phyloP scores from a whole-genome alignment of 2,888 invertebrate genomes.

The Lysandra bellargus region DNA sequence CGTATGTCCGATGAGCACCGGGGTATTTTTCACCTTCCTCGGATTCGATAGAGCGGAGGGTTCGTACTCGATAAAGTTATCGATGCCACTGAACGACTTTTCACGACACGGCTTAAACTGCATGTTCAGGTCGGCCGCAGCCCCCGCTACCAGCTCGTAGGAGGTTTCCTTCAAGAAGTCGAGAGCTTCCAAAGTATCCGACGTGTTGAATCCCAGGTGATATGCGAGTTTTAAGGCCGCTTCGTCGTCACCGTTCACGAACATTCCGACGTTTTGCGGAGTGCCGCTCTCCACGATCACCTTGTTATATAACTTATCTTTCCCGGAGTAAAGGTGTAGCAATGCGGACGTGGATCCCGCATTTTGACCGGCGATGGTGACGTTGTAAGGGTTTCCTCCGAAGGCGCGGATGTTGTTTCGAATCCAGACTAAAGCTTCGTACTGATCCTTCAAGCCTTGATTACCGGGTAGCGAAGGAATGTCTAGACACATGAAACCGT shows the following conservation, averaged over 20 bases:
- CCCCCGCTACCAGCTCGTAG: slow-evolving; percentile 58
- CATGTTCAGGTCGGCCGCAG: slow-evolving; percentile 55
- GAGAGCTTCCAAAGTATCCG: slow-evolving; percentile 58
- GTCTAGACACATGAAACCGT: slow-evolving; percentile 71
- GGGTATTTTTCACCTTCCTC: slow-evolving; percentile 60
- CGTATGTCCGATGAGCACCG: slow-evolving; percentile 66
- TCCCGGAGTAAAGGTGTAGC: slow-evolving; percentile 63
- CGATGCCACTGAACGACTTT: slow-evolving; percentile 64
- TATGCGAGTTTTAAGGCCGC: slow-evolving; percentile 61
- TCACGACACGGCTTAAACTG: slow-evolving; percentile 65
- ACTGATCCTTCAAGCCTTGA: slow-evolving; percentile 71
- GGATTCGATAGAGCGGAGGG: slow-evolving; percentile 60
- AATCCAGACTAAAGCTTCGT: slow-evolving; percentile 65
- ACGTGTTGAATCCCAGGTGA: slow-evolving; percentile 61
- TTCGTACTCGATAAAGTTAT: slow-evolving; percentile 62
- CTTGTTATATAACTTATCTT: slow-evolving; percentile 66
- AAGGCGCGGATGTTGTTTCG: slow-evolving; percentile 64
- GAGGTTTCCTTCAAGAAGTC: slow-evolving; percentile 54
- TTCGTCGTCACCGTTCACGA: slow-evolving; percentile 57
- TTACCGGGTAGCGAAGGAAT: slow-evolving; percentile 65
- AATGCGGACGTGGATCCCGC: slow-evolving; percentile 66
- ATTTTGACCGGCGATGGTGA: slow-evolving; percentile 67
- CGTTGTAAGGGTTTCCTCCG: slow-evolving; percentile 70
- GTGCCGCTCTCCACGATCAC: slow-evolving; percentile 68
- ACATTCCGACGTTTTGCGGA: slow-evolving; percentile 62